A percentile compares a stretch with the other conserved stretches of the same genome.
Conservation (phyloP, 2,888 invertebrate species). For the Sminthurinus aureus region DNA sequence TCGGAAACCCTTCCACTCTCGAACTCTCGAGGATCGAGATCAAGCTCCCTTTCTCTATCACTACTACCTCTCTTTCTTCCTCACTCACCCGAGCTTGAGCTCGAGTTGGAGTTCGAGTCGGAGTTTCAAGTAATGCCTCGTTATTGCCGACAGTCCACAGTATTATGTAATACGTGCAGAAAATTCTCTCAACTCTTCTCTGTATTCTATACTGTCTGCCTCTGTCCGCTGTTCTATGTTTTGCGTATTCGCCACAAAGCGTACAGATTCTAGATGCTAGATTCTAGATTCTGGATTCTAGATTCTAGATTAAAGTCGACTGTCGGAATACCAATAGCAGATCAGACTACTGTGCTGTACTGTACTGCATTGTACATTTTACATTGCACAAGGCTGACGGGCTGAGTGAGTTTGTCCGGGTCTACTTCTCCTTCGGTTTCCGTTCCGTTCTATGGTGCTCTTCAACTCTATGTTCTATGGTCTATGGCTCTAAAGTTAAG, state of each 20-base stretch:
- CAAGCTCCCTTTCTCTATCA: constrained; percentile 6
- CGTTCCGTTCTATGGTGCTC: neutral
- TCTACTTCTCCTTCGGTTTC: neutral
- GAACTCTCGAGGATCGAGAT: neutral
- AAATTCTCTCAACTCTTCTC: no score
- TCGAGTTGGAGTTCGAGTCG: neutral
- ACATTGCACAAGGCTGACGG: no score
- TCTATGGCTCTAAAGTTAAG: neutral
- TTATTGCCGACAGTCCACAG: neutral
- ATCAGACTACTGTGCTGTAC: no score
- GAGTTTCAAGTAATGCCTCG: neutral
- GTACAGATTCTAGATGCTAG: no score
- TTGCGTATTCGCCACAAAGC: no score
- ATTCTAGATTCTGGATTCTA: no score
- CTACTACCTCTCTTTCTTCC: neutral
- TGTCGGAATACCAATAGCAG: no score
- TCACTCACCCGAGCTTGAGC: neutral
- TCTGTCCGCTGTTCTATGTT: no score
- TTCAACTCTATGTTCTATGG: neutral
- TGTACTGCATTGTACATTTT: no score
- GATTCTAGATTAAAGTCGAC: no score
- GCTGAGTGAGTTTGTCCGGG: no score
- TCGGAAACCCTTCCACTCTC: constrained; percentile 25
- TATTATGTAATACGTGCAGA: neutral
- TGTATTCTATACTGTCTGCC: no score